Conservation (phyloP, 2,888 invertebrate genomes). For the Eupithecia dodoneata region DNA sequence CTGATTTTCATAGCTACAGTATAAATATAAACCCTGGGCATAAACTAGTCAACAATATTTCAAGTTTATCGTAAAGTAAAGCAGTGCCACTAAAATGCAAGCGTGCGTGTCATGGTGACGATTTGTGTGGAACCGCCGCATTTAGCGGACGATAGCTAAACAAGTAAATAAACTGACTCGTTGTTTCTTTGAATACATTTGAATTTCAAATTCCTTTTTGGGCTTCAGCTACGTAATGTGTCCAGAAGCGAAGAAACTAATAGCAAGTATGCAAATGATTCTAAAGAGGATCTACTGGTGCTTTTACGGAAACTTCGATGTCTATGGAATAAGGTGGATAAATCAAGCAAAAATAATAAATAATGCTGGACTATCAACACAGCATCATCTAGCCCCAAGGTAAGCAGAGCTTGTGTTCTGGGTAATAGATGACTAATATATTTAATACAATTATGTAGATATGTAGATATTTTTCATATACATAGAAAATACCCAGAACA, state of each 20-base stretch:
- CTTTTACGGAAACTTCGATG: neutral
- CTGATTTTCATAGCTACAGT: neutral
- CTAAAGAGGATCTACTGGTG: neutral
- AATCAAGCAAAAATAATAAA: neutral
- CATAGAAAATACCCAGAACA: too few species aligned
- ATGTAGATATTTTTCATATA: too few species aligned
- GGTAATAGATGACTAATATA: too few species aligned
- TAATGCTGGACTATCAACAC: too few species aligned
- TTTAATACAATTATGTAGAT: too few species aligned
- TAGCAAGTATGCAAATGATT: neutral
- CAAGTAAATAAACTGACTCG: conserved; percentile 17
- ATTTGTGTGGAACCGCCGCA: conserved; percentile 24
- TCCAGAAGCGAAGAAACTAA: neutral
- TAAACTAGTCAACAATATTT: neutral
- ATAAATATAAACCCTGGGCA: neutral
- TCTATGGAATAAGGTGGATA: neutral
- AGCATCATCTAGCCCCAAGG: too few species aligned
- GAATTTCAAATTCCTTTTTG: conserved; percentile 35
- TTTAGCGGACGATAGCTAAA: conserved; percentile 29
- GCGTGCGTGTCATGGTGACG: conserved; percentile 27
- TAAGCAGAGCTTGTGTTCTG: too few species aligned
- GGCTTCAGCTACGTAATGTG: neutral
- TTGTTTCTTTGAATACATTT: conserved; percentile 39
- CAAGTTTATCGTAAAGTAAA: conserved; percentile 22
- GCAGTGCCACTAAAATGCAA: conserved; percentile 23